Conservation (phyloP, 2,888 invertebrate genomes). For the Cabera pusaria region DNA sequence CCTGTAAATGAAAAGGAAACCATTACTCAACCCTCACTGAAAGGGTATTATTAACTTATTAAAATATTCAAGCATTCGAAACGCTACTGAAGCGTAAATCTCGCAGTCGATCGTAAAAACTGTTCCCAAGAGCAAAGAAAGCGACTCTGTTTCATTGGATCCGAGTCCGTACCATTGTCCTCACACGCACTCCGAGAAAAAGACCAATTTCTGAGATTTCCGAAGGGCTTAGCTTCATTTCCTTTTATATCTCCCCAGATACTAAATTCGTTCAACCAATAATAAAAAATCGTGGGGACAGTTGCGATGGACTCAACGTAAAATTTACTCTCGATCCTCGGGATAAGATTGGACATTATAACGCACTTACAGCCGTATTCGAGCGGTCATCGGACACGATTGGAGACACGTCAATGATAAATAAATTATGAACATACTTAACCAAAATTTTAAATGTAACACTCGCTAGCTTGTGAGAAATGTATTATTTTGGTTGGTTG, state of each 20-base stretch:
- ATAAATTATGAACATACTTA: conserved; percentile 1
- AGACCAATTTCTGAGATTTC: conserved; percentile 81
- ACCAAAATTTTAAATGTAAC: no score
- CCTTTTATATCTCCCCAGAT: conserved; percentile 82
- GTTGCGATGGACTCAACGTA: conserved; percentile 68
- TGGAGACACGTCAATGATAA: conserved; percentile 23
- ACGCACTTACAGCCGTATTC: conserved; percentile 49
- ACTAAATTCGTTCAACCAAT: conserved; percentile 81
- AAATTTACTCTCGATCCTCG: conserved; percentile 66
- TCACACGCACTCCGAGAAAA: conserved; percentile 74
- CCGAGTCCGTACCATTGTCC: conserved; percentile 67
- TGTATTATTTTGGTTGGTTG: no score
- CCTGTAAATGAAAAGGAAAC: conserved; percentile 48
- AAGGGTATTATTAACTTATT: conserved; percentile 56
- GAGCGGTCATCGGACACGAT: conserved; percentile 36
- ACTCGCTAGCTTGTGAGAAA: no score
- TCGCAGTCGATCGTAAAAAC: conserved; percentile 73
- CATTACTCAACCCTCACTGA: conserved; percentile 43
- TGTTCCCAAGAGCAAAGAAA: conserved; percentile 66
- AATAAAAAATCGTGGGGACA: conserved; percentile 79
- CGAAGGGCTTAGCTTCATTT: conserved; percentile 83
- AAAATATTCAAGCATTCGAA: conserved; percentile 67
- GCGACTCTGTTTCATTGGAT: conserved; percentile 72
- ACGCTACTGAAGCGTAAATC: conserved; percentile 68
- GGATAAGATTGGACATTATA: conserved; percentile 62